Evolutionary conservation across 1,140 invertebrate species (phyloP).

Genomic region (Drosophila jambulina): DNA sequence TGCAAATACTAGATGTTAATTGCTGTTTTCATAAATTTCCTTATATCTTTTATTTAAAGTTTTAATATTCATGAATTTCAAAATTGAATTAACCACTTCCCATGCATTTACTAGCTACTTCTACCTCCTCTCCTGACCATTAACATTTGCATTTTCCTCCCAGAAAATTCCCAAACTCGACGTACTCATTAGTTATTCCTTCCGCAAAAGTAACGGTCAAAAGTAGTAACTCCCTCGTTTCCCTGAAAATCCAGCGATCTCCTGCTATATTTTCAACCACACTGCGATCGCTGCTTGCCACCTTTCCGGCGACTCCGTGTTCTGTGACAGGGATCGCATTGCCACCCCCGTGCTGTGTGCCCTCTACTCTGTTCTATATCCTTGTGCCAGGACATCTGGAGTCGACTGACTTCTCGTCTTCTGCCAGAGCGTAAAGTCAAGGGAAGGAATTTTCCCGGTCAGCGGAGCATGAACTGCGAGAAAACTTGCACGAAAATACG

Average conservation of each 20-base stretch:
- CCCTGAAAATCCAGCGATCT: constrained; percentile 28
- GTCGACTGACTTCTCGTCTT: constrained; percentile 41
- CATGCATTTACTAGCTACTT: background rate
- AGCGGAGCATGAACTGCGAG: constrained; percentile 59
- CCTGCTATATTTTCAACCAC: constrained; percentile 27
- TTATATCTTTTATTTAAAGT: too few relatives aligned
- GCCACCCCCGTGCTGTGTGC: constrained; percentile 39
- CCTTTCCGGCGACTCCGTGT: constrained; percentile 14
- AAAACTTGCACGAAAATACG: constrained; percentile 68
- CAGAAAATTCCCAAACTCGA: constrained; percentile 24
- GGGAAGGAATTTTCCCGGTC: constrained; percentile 39
- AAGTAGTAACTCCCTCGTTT: background rate
- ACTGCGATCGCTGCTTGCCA: constrained; percentile 27
- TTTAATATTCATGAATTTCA: too few relatives aligned
- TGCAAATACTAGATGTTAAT: too few relatives aligned
- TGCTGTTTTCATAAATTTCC: too few relatives aligned
- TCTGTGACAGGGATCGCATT: constrained; percentile 21
- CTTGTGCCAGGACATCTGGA: constrained; percentile 50
- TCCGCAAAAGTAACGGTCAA: constrained; percentile 35
- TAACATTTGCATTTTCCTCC: constrained; percentile 31
- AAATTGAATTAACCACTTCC: too few relatives aligned
- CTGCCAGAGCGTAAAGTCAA: constrained; percentile 15
- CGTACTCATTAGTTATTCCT: constrained; percentile 40
- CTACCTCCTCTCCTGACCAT: background rate
- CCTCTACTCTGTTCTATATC: constrained; percentile 6